These are phyloP conservation scores for Limnephilus marmoratus DNA, from an alignment of 2,888 invertebrate species.

Conservation along the genomic window DNA sequence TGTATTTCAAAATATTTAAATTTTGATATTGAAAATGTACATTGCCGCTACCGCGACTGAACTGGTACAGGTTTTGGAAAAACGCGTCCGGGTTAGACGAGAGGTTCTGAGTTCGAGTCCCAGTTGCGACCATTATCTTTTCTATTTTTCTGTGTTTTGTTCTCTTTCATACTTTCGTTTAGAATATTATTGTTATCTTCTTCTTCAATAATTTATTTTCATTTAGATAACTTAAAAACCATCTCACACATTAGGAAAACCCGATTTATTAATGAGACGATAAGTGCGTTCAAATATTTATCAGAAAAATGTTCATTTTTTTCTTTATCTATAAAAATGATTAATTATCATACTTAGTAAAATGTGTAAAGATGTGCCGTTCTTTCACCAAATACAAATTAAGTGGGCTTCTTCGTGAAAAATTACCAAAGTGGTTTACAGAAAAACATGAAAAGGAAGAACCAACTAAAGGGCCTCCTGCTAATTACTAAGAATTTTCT, in stretches of 20 bases:
- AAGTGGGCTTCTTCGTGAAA: not conserved
- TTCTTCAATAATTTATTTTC: not conserved
- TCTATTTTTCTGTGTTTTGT: too few relatives aligned
- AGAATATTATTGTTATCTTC: too few relatives aligned
- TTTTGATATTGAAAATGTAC: too few relatives aligned
- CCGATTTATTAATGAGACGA: too few relatives aligned
- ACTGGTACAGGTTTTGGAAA: too few relatives aligned
- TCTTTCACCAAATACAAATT: not conserved
- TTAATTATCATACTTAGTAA: not conserved
- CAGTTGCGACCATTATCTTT: too few relatives aligned
- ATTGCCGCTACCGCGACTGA: too few relatives aligned
- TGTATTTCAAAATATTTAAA: too few relatives aligned
- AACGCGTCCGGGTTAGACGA: too few relatives aligned
- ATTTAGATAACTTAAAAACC: not conserved
- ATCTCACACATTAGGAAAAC: not conserved
- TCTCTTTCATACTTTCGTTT: too few relatives aligned
- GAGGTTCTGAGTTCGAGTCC: too few relatives aligned
- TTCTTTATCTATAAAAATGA: not conserved
- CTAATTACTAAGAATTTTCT: not conserved
- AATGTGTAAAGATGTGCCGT: not conserved
- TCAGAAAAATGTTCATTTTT: not conserved
- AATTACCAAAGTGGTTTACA: not conserved
- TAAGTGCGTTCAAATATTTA: too few relatives aligned
- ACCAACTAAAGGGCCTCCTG: not conserved
- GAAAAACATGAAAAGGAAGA: not conserved